Evolutionary conservation across 1,140 invertebrate species (phyloP), one percentile per base, ranked within the genome.

Genomic region (Daktulosphaira vitifoliae): DNA sequence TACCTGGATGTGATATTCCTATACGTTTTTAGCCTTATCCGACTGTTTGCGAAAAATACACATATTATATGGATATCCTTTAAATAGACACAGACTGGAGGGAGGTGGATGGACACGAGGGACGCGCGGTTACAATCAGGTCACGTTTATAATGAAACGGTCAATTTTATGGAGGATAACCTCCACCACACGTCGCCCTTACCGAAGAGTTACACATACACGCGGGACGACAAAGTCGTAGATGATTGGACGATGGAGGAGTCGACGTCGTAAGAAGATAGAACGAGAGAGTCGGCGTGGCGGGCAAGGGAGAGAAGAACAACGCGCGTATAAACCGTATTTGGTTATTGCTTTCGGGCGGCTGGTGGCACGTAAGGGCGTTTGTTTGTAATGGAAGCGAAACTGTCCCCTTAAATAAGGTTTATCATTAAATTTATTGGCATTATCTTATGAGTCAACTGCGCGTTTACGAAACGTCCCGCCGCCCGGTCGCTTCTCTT

Each of bases 341-440:
- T 62, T 62, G 56, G 56, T 62, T 62, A 62, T 62, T 62, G 56
- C 56, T 62, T 62, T 62, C 56, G 56, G 56, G 56, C 56, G 56
- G 56, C 56, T 48, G 56, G 56, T 62, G 56, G 56, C 56, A 62
- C 56, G 56, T 62, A 62, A 62, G 56, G 56, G 56, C 56, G 56
- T 62, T 62, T 62, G 56, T 62, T 62, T 62, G 56, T 62, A 62
- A 62, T 62, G 56, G 56, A 62, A 62, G 56, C 56, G 56, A 48
- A 62, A 62, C 56, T 62, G 56, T 62, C 56, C 56, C 56, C 56
- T 62, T 62, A 62, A 62, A 62, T 62, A 62, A 62, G 56, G 56
- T 62, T 62, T 62, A 62, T 62, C 56, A 62, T 62, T 62, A 62
- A 62, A 62, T 62, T 62, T 62, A 62, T 62, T 62, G 56, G 56